Evolutionary conservation across 2,888 invertebrate species (phyloP).

Genomic region (Hofmannophila pseudospretella): DNA sequence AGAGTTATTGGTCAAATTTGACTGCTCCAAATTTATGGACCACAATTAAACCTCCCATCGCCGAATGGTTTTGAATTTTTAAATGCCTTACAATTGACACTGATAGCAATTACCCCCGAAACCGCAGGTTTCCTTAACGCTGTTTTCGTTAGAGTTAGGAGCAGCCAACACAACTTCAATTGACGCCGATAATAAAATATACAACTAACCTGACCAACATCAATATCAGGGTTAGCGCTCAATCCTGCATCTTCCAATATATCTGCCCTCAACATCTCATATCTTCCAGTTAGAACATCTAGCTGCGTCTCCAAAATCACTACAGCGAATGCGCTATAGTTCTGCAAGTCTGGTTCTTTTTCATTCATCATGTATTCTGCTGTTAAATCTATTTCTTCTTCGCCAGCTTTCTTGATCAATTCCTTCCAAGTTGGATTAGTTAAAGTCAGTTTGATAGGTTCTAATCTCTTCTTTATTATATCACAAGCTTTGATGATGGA

Average conservation of each 20-base stretch:
- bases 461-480: constrained; percentile 72
- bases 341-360: constrained; percentile 63
- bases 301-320: constrained; percentile 81
- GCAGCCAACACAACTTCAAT: too few species aligned
- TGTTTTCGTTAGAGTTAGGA: too few species aligned
- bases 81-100: too few species aligned
- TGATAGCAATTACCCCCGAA: too few species aligned
- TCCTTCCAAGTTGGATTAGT: constrained; percentile 77
- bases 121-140: too few species aligned
- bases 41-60: too few species aligned
- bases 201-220: constrained; percentile 79
- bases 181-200: too few species aligned
- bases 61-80: too few species aligned
- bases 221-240: constrained; percentile 81
- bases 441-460: constrained; percentile 69
- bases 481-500: constrained; percentile 80
- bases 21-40: too few species aligned
- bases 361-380: constrained; percentile 79
- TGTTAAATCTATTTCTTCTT: constrained; percentile 76
- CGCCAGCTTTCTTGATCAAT: constrained; percentile 73
- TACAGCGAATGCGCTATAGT: constrained; percentile 79
- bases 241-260: constrained; percentile 83
- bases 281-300: constrained; percentile 84
- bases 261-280: constrained; percentile 78
- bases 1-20: too few species aligned